Evolutionary conservation across 2,888 invertebrate species (phyloP).

Genomic region (Drosophila paracracens): DNA sequence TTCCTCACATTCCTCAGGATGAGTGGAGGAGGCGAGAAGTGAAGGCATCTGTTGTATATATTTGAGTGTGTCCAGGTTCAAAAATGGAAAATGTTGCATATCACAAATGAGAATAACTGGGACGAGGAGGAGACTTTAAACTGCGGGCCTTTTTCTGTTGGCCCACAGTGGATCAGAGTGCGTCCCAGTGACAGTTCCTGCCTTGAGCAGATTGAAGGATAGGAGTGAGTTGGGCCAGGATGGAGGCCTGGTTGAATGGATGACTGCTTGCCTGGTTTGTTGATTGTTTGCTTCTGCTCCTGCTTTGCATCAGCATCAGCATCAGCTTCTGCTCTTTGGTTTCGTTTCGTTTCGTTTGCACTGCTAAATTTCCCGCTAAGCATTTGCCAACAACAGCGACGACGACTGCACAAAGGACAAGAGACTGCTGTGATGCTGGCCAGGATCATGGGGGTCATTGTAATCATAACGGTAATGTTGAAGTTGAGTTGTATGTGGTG

Average conservation of each 20-base stretch:
- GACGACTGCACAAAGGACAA: slow-evolving; percentile 68
- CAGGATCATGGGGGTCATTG: slow-evolving; percentile 81
- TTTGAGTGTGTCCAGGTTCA: slow-evolving; percentile 43
- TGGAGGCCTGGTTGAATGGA: slow-evolving; percentile 13
- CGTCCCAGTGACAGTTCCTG: slow-evolving; percentile 16
- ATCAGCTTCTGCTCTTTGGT: slow-evolving; percentile 6
- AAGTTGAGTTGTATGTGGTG: slow-evolving; percentile 31
- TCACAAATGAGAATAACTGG: slow-evolving; percentile 35
- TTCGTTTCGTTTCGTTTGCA: slow-evolving; percentile 43
- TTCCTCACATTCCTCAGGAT: neutral
- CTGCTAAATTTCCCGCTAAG: slow-evolving; percentile 71
- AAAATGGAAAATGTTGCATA: slow-evolving; percentile 51
- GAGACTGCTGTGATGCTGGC: slow-evolving; percentile 49
- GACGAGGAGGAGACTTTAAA: slow-evolving; percentile 54
- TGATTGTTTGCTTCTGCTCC: neutral
- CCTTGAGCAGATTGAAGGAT: slow-evolving; percentile 24
- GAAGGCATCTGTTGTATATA: slow-evolving; percentile 45
- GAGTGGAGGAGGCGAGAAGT: neutral
- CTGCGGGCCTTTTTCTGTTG: slow-evolving; percentile 61
- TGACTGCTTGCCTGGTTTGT: slow-evolving; percentile 20
- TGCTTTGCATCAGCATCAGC: slow-evolving; percentile 14
- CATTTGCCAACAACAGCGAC: slow-evolving; percentile 65
- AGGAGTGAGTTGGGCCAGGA: slow-evolving; percentile 41
- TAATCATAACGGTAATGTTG: slow-evolving; percentile 74
- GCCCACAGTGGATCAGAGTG: slow-evolving; percentile 2